These are phyloP conservation scores for Leptobrachium ailaonicum DNA, from an alignment of 2,113 vertebrate species.

Conservation along the genomic window DNA sequence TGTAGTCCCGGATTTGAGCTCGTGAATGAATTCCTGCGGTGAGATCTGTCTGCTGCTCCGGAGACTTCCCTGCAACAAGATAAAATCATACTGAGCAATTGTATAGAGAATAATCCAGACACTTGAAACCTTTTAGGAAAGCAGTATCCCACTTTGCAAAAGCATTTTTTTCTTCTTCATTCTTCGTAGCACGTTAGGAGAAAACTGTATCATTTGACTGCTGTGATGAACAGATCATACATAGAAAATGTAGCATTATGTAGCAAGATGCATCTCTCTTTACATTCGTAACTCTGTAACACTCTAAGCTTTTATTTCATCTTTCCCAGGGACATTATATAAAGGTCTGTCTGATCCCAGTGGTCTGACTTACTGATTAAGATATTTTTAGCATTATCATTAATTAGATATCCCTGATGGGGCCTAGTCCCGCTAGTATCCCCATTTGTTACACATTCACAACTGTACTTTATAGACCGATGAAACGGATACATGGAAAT, in stretches of 20 bases:
- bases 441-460: no score
- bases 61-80: conserved; percentile 79
- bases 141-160: background rate
- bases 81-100: conserved; percentile 44
- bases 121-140: background rate
- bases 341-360: no score
- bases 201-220: background rate
- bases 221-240: background rate
- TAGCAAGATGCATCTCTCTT: no score
- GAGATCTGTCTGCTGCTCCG: conserved; percentile 85
- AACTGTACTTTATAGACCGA: no score
- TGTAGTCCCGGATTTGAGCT: conserved; percentile 83
- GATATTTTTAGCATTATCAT: no score
- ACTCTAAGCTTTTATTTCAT: no score
- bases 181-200: background rate
- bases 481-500: no score
- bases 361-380: no score
- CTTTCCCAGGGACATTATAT: no score
- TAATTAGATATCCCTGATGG: no score
- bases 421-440: no score
- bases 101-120: background rate
- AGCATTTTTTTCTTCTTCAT: background rate
- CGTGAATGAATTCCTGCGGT: conserved; percentile 90
- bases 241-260: background rate
- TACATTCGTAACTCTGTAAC: no score